Evolutionary conservation across 2,888 invertebrate species (phyloP), one percentile per base, ranked within the genome.

Genomic region (Cheilosia grossa): DNA sequence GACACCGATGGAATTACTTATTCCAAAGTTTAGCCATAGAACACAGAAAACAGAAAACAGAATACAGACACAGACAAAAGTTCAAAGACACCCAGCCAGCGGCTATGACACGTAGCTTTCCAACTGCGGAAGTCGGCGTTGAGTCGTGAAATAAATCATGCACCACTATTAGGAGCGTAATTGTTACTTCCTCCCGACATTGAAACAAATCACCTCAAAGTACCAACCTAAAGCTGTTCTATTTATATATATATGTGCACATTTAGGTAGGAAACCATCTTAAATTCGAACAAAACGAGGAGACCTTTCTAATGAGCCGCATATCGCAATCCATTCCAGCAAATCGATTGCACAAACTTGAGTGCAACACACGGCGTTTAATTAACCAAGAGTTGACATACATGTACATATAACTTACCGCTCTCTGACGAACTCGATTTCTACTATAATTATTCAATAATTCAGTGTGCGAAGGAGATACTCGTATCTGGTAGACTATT

Each of bases 121-220:
- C 13, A 19, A 37, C 54, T 37, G 47, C 74, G 74, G 74, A 74
- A 64, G 74, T 64, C 47, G 15, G 24, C 6, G 37, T 37, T 5
- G 42, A 47, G 33, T 63, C 63, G 21, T 74, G 19, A 74, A 74
- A 74, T 74, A 64, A 56, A 63, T 73, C 63, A 54, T 61, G 64
- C 17, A 47, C 54, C 53, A 47, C 47, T 56, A 47, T 49, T 47
- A 74, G 37, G 64, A 15, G 47, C 49, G 47, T 74, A 74, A 64
- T 74, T 64, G 56, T 64, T 56, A 24, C 56, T 64, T 74, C 74
- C 74, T 56, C 47, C 54, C 24, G 56, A 13, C 47, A 58, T 58
- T 70, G 47, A 44, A 70, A 47, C 21, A 58, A 56, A 69, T 56
- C 33, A 24, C 24, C 17, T 72, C 19, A 40, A 47, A 59, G 10